Evolutionary conservation across 2,797 vertebrate genomes (phyloP).

Genomic region (Rhynchonycteris naso): DNA sequence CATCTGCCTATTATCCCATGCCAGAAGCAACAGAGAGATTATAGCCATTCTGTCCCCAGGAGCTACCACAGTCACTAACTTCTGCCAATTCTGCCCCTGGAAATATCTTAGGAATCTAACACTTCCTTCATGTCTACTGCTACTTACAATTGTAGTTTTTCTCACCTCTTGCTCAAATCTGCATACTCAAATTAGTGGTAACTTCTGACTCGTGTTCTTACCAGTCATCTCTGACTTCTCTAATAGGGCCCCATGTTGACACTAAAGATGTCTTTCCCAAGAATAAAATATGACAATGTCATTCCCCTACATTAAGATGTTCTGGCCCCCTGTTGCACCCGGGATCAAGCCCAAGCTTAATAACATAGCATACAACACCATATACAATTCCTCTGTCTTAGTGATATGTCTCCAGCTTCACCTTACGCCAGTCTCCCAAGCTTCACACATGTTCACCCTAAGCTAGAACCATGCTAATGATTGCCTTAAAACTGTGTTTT

Average conservation of each 20-base stretch:
- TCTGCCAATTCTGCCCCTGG: neutral
- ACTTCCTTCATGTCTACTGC: too few relatives aligned
- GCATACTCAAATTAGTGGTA: neutral
- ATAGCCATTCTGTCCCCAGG: neutral
- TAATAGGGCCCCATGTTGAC: neutral
- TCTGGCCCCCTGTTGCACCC: neutral
- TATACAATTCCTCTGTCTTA: neutral
- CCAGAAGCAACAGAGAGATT: neutral
- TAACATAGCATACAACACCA: neutral
- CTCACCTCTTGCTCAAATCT: neutral
- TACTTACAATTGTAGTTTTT: rapidly evolving
- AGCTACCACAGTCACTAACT: neutral
- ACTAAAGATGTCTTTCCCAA: neutral
- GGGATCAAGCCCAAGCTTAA: neutral
- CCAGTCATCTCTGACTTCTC: neutral
- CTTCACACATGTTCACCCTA: neutral
- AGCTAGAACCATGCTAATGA: neutral
- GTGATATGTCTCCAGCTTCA: neutral
- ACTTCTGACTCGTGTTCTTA: neutral
- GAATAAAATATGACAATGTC: neutral
- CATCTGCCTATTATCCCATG: neutral
- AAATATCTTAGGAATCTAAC: neutral
- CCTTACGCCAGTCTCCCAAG: neutral
- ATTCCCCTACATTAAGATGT: neutral
- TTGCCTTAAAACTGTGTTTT: neutral